Evolutionary conservation across 2,888 invertebrate species (phyloP), one percentile per base, ranked within the genome.

Genomic region (Drosophila anceps): DNA sequence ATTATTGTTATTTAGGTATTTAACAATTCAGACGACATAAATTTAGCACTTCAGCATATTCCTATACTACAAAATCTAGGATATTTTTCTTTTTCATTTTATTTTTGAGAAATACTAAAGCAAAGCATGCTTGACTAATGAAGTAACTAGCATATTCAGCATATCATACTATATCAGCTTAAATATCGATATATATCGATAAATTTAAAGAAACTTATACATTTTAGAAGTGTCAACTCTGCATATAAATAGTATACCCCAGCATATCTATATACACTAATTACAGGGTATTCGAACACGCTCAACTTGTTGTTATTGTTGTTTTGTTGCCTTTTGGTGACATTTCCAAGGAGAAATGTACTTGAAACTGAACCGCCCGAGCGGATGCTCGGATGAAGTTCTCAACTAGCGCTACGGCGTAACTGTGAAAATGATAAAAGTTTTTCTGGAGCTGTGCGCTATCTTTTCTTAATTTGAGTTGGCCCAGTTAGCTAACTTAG

Each of bases 391-490:
- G 70, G n/a, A 61, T 59, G 43, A 39, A 44, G 24, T 20, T 31
- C 62, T 62, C 69, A 57, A 73, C 78, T 64, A 59, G 48, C 55
- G 58, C 61, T 41, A 54, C 63, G n/a, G n/a, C n/a, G 66, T 48
- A 74, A 74, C 79, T 76, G 73, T 71, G 73, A 73, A 85, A 80
- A 78, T 88, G 72, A 76, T 74, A 76, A 83, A 88, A 81, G 84
- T 82, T 70, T 73, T 35, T 48, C 41, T 58, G 51, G 54, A 62
- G 60, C 70, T 76, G 69, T 50, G 62, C 60, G 76, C 77, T 81
- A 83, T 83, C 84, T 80, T 69, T 85, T 80, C 74, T 81, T 88
- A 88, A 84, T 84, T 86, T 79, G 79, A 76, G 73, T 84, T 84
- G 68, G 72, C 63, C 78, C 78, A 80, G 78, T 73, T 72, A 63